phyloP scores from a whole-genome alignment of 30 jellyfish, hydroid and myxozoan species.

The Sanderia malayensis region DNA sequence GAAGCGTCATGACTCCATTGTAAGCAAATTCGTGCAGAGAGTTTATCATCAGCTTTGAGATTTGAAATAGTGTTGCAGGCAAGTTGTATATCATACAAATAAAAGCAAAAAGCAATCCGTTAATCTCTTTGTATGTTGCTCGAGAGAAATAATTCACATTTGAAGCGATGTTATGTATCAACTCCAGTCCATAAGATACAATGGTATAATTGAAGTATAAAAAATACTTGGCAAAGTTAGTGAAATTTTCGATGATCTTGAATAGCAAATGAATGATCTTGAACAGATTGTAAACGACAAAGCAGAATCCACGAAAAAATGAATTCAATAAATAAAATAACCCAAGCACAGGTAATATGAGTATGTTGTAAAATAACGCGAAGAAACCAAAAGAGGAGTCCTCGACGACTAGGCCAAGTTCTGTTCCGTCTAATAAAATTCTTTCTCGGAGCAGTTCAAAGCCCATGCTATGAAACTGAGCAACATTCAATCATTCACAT shows the following conservation, averaged over 20 bases:
- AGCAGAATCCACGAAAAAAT: slow-evolving; percentile 15
- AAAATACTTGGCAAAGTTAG: slow-evolving; percentile 12
- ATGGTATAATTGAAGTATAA: slow-evolving; percentile 22
- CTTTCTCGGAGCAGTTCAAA: not conserved
- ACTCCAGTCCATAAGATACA: slow-evolving; percentile 14
- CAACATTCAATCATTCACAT: not conserved
- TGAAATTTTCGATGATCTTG: slow-evolving; percentile 11
- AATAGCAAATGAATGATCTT: slow-evolving; percentile 15
- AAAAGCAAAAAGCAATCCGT: not conserved
- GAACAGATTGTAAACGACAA: slow-evolving; percentile 4
- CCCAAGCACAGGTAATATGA: slow-evolving; percentile 1
- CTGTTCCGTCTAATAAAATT: not conserved
- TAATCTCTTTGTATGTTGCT: not conserved
- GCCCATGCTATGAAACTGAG: not conserved
- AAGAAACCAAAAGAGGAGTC: not conserved
- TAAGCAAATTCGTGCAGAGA: not conserved
- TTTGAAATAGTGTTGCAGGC: not conserved
- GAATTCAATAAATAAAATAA: slow-evolving; percentile 6
- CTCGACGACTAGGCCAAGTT: not conserved
- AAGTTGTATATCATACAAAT: not conserved
- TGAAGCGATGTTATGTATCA: not conserved
- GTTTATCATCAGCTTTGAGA: not conserved
- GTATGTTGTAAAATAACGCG: slow-evolving; percentile 1
- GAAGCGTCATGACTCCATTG: not conserved
- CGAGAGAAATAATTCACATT: not conserved